These are phyloP conservation scores for Spermophilus dauricus DNA, from an alignment of 2,113 vertebrate genomes.

Conservation along the genomic window DNA sequence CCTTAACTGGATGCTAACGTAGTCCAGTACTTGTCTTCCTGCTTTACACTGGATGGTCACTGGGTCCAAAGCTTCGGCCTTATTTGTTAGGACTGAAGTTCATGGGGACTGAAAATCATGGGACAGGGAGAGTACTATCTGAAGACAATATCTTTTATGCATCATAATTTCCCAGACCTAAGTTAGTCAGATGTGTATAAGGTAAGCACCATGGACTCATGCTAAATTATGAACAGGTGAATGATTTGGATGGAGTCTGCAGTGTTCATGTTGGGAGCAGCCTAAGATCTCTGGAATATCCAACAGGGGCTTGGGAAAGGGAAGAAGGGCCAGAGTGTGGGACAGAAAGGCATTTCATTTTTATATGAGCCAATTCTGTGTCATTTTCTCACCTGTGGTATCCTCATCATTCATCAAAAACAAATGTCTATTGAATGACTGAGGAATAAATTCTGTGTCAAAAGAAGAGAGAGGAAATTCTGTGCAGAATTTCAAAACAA, in stretches of 20 bases:
- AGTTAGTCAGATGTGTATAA: not conserved
- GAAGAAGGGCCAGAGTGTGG: not conserved
- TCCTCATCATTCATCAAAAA: not conserved
- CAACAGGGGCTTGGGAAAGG: not conserved
- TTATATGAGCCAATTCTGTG: not conserved
- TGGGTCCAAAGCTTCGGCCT: not conserved
- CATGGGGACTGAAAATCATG: not conserved
- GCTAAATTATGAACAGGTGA: not conserved
- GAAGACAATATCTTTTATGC: not conserved
- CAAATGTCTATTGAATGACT: not conserved
- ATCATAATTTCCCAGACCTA: not conserved
- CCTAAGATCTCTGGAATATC: no score
- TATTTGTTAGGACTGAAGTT: not conserved
- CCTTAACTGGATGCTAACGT: not conserved
- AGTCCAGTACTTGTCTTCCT: not conserved
- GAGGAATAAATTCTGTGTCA: not conserved
- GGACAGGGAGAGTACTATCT: not conserved
- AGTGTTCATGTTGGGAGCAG: not conserved
- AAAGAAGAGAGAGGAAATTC: constrained; percentile 10
- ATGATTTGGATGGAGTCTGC: not conserved
- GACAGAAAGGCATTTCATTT: not conserved
- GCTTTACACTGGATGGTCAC: not conserved
- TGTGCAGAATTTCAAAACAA: no score
- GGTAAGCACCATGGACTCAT: not conserved
- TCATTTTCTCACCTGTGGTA: not conserved